Percentiles rank a stretch among this genome's conserved stretches.
phyloP scores from a whole-genome alignment of 1,140 invertebrate species.

The Microplitis demolitor region DNA sequence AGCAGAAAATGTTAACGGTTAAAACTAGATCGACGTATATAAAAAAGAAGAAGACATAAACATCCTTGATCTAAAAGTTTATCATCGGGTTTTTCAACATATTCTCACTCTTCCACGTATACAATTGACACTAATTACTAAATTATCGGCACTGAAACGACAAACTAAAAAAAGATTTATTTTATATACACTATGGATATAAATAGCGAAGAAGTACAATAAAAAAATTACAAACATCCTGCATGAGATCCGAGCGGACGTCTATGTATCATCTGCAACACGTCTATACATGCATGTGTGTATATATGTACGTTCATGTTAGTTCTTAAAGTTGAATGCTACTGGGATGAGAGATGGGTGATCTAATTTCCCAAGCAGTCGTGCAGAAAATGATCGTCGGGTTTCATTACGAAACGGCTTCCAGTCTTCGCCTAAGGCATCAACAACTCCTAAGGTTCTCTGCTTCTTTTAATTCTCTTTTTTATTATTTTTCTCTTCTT shows the following conservation, averaged over 20 bases:
- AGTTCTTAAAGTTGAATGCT: conserved; percentile 31
- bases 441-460: conserved; percentile 44
- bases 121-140: conserved; percentile 51
- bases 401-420: conserved; percentile 61
- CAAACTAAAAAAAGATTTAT: conserved; percentile 36
- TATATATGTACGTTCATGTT: not conserved
- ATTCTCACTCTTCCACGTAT: not conserved
- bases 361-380: conserved; percentile 62
- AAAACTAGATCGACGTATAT: not conserved
- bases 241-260: conserved; percentile 36
- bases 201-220: conserved; percentile 22
- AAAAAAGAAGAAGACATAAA: not conserved
- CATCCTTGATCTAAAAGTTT: not conserved
- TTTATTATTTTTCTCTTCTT: conserved; percentile 15
- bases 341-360: conserved; percentile 59
- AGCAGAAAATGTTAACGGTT: conserved; percentile 1
- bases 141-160: conserved; percentile 51
- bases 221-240: conserved; percentile 47
- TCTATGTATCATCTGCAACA: conserved; percentile 4
- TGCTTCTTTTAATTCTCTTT: conserved; percentile 34
- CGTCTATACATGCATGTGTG: not conserved
- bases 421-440: conserved; percentile 56
- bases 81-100: not conserved
- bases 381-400: conserved; percentile 61
- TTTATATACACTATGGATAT: conserved; percentile 11